Evolutionary conservation across 2,797 vertebrate genomes (phyloP).

Genomic region (Enteromius unitaeniatus): DNA sequence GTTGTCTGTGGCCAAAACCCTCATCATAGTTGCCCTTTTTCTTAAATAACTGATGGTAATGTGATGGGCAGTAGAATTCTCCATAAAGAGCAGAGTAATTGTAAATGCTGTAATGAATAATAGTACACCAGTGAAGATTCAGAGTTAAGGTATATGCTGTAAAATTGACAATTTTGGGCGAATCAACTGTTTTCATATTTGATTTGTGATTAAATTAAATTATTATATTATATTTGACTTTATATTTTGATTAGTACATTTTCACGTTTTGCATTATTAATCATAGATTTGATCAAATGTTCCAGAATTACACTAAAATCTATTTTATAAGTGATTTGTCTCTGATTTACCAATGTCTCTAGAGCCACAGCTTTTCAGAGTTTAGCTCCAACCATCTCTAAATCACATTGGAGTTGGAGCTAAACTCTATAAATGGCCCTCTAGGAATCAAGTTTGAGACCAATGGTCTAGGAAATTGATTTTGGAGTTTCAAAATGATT

Average conservation of each 20-base stretch:
- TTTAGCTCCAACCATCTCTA: too few relatives aligned
- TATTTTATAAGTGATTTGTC: not conserved
- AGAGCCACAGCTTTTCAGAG: too few relatives aligned
- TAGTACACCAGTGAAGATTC: slow-evolving; percentile 6
- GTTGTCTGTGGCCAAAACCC: slow-evolving; percentile 78
- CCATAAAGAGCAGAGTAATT: slow-evolving; percentile 82
- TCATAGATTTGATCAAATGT: slow-evolving; percentile 5
- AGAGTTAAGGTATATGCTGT: not conserved
- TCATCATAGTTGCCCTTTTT: slow-evolving; percentile 80
- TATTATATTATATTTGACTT: not conserved
- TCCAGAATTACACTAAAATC: not conserved
- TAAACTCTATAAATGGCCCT: too few relatives aligned
- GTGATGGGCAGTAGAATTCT: slow-evolving; percentile 83
- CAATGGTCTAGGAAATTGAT: not conserved
- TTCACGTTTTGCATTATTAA: not conserved
- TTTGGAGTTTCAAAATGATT: slow-evolving; percentile 14
- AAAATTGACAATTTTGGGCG: not conserved
- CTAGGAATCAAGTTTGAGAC: too few relatives aligned
- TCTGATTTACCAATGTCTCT: not conserved
- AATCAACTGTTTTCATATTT: slow-evolving; percentile 5
- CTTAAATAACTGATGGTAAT: slow-evolving; percentile 83
- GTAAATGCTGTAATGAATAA: slow-evolving; percentile 81
- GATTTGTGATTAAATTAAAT: not conserved
- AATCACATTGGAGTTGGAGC: too few relatives aligned
- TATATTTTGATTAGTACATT: not conserved